A percentile compares a stretch with the other conserved stretches of the same genome.
Conservation (phyloP, 1,140 invertebrate species). For the Zaprionus capensis region DNA sequence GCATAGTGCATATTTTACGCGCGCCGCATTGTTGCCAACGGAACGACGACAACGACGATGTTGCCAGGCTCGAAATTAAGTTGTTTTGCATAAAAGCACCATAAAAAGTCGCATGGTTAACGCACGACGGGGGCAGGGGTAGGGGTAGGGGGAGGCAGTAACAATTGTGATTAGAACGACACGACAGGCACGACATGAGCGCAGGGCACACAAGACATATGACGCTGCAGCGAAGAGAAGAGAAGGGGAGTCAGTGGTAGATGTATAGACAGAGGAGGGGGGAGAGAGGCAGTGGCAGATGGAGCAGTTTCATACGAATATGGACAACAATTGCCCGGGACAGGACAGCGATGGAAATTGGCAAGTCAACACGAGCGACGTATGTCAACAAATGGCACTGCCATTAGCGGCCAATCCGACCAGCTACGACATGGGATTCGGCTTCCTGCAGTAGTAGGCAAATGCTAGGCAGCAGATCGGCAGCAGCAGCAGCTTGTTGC, state of each 20-base stretch:
- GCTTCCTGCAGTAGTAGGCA: conserved; percentile 68
- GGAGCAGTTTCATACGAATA: conserved; percentile 56
- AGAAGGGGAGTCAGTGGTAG: neutral
- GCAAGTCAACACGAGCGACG: conserved; percentile 77
- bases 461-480: conserved; percentile 57
- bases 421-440: conserved; percentile 31
- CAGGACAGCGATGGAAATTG: conserved; percentile 59
- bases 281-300: neutral
- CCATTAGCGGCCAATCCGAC: conserved; percentile 68
- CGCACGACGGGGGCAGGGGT: conserved; percentile 9
- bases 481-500: conserved; percentile 42
- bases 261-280: neutral
- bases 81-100: conserved; percentile 82
- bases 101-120: conserved; percentile 71
- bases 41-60: conserved; percentile 23
- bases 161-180: conserved; percentile 82
- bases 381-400: conserved; percentile 79
- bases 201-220: conserved; percentile 64
- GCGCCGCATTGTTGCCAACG: conserved; percentile 60
- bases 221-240: conserved; percentile 46
- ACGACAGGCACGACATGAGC: conserved; percentile 78
- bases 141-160: conserved; percentile 22
- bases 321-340: conserved; percentile 71
- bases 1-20: conserved; percentile 77
- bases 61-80: conserved; percentile 70